phyloP scores from a whole-genome alignment of 2,113 vertebrate genomes.

The Empidonax alnorum region DNA sequence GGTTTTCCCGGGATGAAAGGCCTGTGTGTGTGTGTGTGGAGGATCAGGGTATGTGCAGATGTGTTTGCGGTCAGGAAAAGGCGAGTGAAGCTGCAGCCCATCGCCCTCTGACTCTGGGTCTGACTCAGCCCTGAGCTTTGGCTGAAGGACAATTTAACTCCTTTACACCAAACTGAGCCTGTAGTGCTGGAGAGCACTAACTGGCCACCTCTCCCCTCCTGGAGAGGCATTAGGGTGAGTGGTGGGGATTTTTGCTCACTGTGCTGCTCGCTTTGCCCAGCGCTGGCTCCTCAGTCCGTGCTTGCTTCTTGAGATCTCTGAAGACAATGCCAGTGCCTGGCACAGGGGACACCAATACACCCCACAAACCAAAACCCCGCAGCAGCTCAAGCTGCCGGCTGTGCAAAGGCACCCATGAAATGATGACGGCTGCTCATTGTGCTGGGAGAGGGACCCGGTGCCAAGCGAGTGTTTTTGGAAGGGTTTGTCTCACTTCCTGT shows the following conservation, averaged over 20 bases:
- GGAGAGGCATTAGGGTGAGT: rapidly evolving
- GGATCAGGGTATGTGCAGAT: not conserved
- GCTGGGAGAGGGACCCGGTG: not conserved
- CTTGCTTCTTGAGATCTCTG: not conserved
- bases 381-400: not conserved
- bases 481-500: conserved; percentile 41
- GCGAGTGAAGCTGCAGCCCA: not conserved
- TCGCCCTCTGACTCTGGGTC: not conserved
- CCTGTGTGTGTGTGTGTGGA: not conserved
- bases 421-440: not conserved
- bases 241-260: not conserved
- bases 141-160: not conserved
- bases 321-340: rapidly evolving
- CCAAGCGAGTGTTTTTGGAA: conserved; percentile 22
- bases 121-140: not conserved
- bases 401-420: not conserved
- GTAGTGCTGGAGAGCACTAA: not conserved
- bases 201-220: not conserved
- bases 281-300: rapidly evolving
- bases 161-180: not conserved
- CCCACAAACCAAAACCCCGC: not conserved
- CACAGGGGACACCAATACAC: not conserved
- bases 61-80: conserved; percentile 6
- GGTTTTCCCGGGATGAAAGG: conserved; percentile 2
- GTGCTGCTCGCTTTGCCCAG: not conserved